Base-by-base conservation (phyloP, 2,113 vertebrate genomes). In the Carlito syrichta region DNA sequence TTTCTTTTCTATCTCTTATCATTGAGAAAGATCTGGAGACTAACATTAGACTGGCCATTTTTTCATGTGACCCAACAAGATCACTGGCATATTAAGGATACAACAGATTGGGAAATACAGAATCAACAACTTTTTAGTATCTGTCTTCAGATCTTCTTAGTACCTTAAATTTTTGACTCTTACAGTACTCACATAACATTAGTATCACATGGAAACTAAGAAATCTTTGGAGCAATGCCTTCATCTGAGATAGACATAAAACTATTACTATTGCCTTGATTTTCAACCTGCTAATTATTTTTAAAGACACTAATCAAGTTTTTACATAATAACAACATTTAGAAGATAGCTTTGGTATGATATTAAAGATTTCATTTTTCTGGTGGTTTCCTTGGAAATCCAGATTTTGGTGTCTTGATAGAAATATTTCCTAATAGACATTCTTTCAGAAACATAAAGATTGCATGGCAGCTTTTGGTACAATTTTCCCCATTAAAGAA, bases 331-430 rank as follows among this genome's bases (percentile, higher is more conserved):
- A 94, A 38, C 56, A 58, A 92, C 50, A 22, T 38, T 95, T 63
- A 74, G 83, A 93, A 98, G 95, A 90, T 12, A 97, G 74, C 62
- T 95, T 94, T 91, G 82, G 68, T 94, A 85, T 81, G 17, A 66
- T 93, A 84, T 92, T 81, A 97, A 92, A 50, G 88, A 88, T 92
- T 98, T 98, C 50, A 96, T 84, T 97, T 95, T 88, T 87, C 81
- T 93, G 45, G 40, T 96, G 40, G 14, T 82, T 97, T 84, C 66
- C 60, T 82, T 96, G 40, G 50, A 79, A 98, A 96, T 52, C 52
- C 5, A 95, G 92, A 97, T 93, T 22, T n/a, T 66, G 19, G 79
- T 89, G 60, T 69, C 66, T 89, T 60, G 63, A 54, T 78, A 84
- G 88, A 97, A 85, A 22, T 1, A 88, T 16, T 94, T 19, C 40